Base-by-base conservation (phyloP, 2,797 vertebrate genomes). In the Centroberyx gerrardi region DNA sequence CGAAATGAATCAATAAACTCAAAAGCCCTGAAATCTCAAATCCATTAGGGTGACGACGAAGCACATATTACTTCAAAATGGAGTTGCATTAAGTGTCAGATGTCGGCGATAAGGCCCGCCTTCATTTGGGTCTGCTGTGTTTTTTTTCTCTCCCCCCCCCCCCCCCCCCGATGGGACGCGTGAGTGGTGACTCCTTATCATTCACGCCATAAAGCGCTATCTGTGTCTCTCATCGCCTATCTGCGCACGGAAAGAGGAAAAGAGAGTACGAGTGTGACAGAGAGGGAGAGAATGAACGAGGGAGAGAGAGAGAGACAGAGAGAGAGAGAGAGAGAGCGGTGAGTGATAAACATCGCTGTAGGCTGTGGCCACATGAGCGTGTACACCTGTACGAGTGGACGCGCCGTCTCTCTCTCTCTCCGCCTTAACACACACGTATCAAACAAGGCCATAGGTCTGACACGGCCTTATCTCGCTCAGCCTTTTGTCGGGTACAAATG, bases 141-240 rank as follows among this genome's bases (percentile, higher is more conserved):
- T 64, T 48, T 70, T 59, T 46, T 56, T 14, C 40, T 18, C 10
- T 18, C 6, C 36, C 40, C n/a, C 62, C 3, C 65, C 87, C 74
- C 85, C 54, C 61, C 4, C 67, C 86, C 76, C 85, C 54, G 79
- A 86, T 86, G 89, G 82, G 84, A 84, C 62, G n/a, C 72, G 78
- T 59, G 86, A 90, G 89, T 83, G 86, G 76, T 88, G 82, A 80
- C 79, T 88, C 81, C 90, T 93, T 92, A 93, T 93, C 92, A 88
- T 81, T 87, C 83, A 80, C 60, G 82, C 89, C 89, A 88, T 88
- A 64, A 87, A 88, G 87, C 65, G 15, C 76, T 90, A 93, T 93
- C 93, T 90, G 84, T 76, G 88, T 79, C 84, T 89, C 84, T 90
- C 81, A 93, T 93, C 92, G 54, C 81, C 80, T 8, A 76, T 82